Percentiles rank a stretch among this genome's conserved stretches.
phyloP scores from a whole-genome alignment of 2,888 invertebrate genomes.

The Sinodicranocentrus sp. region DNA sequence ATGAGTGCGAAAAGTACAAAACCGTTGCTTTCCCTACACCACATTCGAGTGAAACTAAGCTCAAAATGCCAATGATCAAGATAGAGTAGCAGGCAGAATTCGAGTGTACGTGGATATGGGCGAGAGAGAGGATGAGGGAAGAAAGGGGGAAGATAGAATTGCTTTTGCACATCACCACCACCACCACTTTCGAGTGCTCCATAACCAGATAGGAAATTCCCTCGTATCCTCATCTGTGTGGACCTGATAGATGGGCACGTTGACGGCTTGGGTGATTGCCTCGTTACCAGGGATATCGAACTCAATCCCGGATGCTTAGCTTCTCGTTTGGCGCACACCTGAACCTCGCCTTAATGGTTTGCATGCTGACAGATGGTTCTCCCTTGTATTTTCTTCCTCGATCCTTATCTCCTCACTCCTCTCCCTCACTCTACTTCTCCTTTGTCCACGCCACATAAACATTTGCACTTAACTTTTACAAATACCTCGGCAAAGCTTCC shows the following conservation, averaged over 20 bases:
- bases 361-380: slow-evolving; percentile 75
- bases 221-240: slow-evolving; percentile 69
- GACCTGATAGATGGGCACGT: slow-evolving; percentile 77
- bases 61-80: slow-evolving; percentile 58
- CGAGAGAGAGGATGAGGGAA: slow-evolving; percentile 20
- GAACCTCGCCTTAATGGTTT: slow-evolving; percentile 76
- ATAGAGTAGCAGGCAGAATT: slow-evolving; percentile 31
- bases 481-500: slow-evolving; percentile 38
- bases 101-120: slow-evolving; percentile 19
- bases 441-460: slow-evolving; percentile 65
- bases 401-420: slow-evolving; percentile 53
- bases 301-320: slow-evolving; percentile 77
- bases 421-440: slow-evolving; percentile 33
- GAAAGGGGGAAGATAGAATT: slow-evolving; percentile 51
- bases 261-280: slow-evolving; percentile 77
- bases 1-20: slow-evolving; percentile 1
- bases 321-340: slow-evolving; percentile 76
- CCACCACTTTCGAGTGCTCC: slow-evolving; percentile 9
- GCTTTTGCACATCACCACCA: slow-evolving; percentile 33
- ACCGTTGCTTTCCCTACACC: too few relatives aligned
- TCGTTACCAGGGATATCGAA: slow-evolving; percentile 77
- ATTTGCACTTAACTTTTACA: slow-evolving; percentile 66
- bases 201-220: slow-evolving; percentile 32
- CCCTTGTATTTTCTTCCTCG: slow-evolving; percentile 53
- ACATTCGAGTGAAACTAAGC: background rate